These are phyloP conservation scores for Leptonema lineaticorne DNA, from an alignment of 1,140 invertebrate genomes.

Conservation along the genomic window DNA sequence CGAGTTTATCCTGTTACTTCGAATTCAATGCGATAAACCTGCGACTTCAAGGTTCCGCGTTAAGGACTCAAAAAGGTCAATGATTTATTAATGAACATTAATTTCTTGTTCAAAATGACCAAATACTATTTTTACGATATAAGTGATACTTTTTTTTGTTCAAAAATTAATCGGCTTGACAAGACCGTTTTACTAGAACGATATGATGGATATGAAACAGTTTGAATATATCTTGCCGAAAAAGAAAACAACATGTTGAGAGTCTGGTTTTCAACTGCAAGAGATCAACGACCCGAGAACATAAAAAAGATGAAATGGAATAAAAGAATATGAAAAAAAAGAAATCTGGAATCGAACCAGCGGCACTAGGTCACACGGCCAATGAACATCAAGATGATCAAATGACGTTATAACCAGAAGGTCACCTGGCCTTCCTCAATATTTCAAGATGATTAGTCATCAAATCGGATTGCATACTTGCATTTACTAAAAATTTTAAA, in stretches of 20 bases:
- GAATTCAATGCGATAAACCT: background rate
- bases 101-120: too few species aligned
- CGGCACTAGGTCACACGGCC: conserved; percentile 3
- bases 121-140: too few species aligned
- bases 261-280: too few species aligned
- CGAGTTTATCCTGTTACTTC: background rate
- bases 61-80: too few species aligned
- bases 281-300: conserved; percentile 5
- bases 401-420: background rate
- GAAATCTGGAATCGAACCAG: background rate
- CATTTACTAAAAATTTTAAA: too few species aligned
- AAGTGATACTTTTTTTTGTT: background rate
- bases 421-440: conserved; percentile 11
- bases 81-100: too few species aligned
- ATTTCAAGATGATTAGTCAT: conserved; percentile 8
- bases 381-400: background rate
- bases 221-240: background rate
- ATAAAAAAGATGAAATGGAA: background rate
- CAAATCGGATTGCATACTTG: background rate
- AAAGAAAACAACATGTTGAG: background rate
- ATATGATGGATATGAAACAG: too few species aligned
- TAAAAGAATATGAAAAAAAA: background rate
- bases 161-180: background rate
- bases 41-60: background rate
- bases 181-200: too few species aligned